Evolutionary conservation across 2,888 invertebrate genomes (phyloP), one percentile per base, ranked within the genome.

Genomic region (Hofmannophila pseudospretella): DNA sequence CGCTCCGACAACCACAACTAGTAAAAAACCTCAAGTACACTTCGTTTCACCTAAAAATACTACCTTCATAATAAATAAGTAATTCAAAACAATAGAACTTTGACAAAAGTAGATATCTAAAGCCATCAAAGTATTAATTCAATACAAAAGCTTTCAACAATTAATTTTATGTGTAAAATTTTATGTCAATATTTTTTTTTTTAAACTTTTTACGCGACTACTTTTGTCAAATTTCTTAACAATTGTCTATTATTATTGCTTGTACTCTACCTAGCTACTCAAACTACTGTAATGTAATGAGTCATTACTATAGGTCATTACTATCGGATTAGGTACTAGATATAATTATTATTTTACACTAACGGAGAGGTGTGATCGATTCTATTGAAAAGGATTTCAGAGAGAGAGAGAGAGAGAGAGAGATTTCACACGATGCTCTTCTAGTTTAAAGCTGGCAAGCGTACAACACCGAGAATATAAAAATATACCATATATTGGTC

Each of bases 161-260:
- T 46, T 43, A 45, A 41, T 41, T 51, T 41, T 46, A 12, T 39
- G 50, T 47, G 54, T 57, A 64, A 58, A 59, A 45, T 49, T 54
- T 47, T 41, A 46, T 33, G 34, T 32, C 26, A 50, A 42, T 41
- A 34, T 32, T 39, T 31, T 43, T 4, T 16, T 3, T 16, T 16
- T 4, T 16, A 16, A 5, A 16, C 5, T 44, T 38, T 38, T 47
- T 32, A 48, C 36, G 50, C 41, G 34, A 49, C 70, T 69, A 73
- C 68, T 71, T 68, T 69, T 70, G 72, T 64, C 73, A 76, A 75
- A 67, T 49, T 69, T 67, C 68, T 49, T 70, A 67, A 73, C 62
- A 69, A 68, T 71, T 58, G 53, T 67, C 70, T 75, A 77, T 69
- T 79, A n/a, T n/a, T 82, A 84, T 84, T 84, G 84, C 84, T 84